Percentiles rank a stretch among this genome's conserved stretches.
Evolutionary conservation across 2,888 invertebrate genomes (phyloP).

Genomic region (Helleia helle): DNA sequence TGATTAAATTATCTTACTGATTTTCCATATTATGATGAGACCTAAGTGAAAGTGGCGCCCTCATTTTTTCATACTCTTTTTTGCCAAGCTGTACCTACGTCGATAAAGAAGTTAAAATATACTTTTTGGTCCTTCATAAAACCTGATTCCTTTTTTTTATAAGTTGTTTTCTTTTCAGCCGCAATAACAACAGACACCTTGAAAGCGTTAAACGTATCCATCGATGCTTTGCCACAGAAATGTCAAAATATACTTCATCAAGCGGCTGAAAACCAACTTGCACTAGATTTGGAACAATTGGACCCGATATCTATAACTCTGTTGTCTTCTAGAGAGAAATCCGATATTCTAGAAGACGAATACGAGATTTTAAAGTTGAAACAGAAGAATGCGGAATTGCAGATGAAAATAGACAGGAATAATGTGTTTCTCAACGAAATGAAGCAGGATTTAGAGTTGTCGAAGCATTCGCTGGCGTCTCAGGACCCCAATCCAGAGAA

Average conservation of each 20-base stretch:
- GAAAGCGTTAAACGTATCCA: conserved; percentile 39
- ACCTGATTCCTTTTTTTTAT: too few relatives aligned
- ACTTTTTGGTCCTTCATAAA: neutral
- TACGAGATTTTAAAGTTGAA: conserved; percentile 48
- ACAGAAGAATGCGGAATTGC: conserved; percentile 45
- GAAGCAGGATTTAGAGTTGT: conserved; percentile 41
- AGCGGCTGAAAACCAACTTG: conserved; percentile 30
- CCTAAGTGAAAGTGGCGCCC: too few relatives aligned
- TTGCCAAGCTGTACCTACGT: too few relatives aligned
- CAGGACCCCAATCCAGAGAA: conserved; percentile 46
- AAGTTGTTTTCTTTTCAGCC: conserved; percentile 28
- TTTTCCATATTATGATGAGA: too few relatives aligned
- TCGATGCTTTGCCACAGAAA: conserved; percentile 47
- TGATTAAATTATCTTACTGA: too few relatives aligned
- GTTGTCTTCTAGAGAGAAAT: conserved; percentile 33
- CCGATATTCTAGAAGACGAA: conserved; percentile 42
- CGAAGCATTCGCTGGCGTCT: conserved; percentile 32
- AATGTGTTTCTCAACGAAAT: conserved; percentile 39
- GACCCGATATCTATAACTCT: conserved; percentile 44
- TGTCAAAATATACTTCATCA: conserved; percentile 39
- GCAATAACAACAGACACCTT: conserved; percentile 39
- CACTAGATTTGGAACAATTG: conserved; percentile 32
- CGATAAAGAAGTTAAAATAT: too few relatives aligned
- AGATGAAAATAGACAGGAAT: conserved; percentile 49
- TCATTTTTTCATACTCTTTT: too few relatives aligned